Conservation (phyloP, 2,888 invertebrate species). For the Cordilura impudica region DNA sequence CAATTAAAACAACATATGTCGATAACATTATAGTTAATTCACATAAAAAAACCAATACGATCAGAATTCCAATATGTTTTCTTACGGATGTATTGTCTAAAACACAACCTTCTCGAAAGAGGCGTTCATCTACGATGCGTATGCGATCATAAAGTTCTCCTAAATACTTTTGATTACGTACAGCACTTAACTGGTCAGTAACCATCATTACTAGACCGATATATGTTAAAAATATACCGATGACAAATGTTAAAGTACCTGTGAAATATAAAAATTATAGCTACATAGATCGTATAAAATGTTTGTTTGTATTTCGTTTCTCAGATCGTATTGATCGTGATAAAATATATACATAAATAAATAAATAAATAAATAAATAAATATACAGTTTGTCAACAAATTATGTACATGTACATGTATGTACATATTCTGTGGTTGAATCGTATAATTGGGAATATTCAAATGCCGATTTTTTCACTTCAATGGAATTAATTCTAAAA, state of each 20-base stretch:
- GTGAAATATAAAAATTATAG: no score
- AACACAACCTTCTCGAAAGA: slow-evolving; percentile 71
- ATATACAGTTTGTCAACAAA: no score
- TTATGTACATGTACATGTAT: no score
- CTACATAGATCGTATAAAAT: no score
- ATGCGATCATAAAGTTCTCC: slow-evolving; percentile 74
- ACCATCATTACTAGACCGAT: slow-evolving; percentile 76
- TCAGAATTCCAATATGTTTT: slow-evolving; percentile 70
- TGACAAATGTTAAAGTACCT: slow-evolving; percentile 77
- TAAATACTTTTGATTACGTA: slow-evolving; percentile 73
- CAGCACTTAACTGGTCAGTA: slow-evolving; percentile 74
- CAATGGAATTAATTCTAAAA: no score
- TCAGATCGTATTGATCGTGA: no score
- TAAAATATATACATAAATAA: no score
- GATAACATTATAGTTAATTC: slow-evolving; percentile 71
- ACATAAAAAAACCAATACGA: slow-evolving; percentile 68
- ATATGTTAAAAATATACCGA: slow-evolving; percentile 76
- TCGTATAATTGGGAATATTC: no score
- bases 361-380: no score
- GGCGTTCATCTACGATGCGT: slow-evolving; percentile 73
- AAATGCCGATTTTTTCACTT: no score
- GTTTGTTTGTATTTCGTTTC: no score
- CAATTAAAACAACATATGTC: slow-evolving; percentile 71
- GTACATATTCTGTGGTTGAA: no score
- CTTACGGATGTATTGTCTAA: slow-evolving; percentile 70